phyloP scores from a whole-genome alignment of 2,888 invertebrate species.

The Trimorus sp. region DNA sequence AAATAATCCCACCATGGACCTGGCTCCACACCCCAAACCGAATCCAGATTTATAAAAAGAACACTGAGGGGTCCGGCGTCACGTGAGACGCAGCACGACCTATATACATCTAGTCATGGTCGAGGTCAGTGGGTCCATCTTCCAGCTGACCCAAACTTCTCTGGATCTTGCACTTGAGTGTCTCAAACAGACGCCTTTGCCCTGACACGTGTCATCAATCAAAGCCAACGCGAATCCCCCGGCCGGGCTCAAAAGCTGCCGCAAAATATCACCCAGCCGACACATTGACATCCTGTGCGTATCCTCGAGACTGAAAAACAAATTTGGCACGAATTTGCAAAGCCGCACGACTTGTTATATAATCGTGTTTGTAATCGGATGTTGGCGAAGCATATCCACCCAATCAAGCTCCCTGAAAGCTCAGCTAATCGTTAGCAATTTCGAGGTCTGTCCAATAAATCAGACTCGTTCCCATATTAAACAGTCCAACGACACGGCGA shows the following conservation, averaged over 20 bases:
- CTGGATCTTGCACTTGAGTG: slow-evolving; percentile 3
- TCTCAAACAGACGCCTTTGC: no score
- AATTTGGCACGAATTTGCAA: slow-evolving; percentile 57
- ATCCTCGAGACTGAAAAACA: slow-evolving; percentile 45
- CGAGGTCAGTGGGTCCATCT: slow-evolving; percentile 45
- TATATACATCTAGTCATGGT: slow-evolving; percentile 47
- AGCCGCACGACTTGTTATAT: slow-evolving; percentile 43
- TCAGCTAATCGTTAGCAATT: not conserved
- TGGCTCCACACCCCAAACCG: not conserved
- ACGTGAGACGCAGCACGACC: slow-evolving; percentile 17
- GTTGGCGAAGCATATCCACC: slow-evolving; percentile 31
- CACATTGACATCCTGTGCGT: slow-evolving; percentile 30
- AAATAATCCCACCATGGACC: slow-evolving; percentile 13
- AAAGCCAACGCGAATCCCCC: slow-evolving; percentile 10
- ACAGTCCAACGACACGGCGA: no score
- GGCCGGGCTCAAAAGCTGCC: slow-evolving; percentile 16
- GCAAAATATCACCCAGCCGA: slow-evolving; percentile 18
- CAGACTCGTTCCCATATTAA: no score
- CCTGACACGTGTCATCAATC: slow-evolving; percentile 1
- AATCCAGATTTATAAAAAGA: slow-evolving; percentile 41
- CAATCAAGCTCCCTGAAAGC: not conserved
- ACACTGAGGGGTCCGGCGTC: slow-evolving; percentile 33
- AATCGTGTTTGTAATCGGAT: slow-evolving; percentile 36
- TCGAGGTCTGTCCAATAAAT: no score
- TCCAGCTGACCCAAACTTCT: slow-evolving; percentile 59